Base-by-base conservation (phyloP, 1,140 invertebrate genomes). In the Neocloeon triangulifer region DNA sequence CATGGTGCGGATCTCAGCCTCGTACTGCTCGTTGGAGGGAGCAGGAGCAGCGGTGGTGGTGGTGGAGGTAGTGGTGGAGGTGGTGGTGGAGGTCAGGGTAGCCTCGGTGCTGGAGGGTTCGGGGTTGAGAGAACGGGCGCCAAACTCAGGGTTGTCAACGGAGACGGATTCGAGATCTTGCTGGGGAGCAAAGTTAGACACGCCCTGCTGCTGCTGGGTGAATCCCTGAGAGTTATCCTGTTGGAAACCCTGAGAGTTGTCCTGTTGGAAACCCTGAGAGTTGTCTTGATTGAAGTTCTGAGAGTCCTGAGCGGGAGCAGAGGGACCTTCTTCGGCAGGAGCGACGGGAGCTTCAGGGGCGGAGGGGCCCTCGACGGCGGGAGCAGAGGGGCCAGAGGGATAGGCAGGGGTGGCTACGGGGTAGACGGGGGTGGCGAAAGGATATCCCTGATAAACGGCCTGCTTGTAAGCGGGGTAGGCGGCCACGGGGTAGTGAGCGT, bases 401-500 rank as follows among this genome's bases (percentile, higher is more conserved):
- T 10, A 20, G 29, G 32, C 14, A 34, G 33, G 27, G 22, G 30
- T 22, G 3, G 35, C 23, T 19, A 39, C 37, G 17, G 41, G 41
- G 18, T 27, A 34, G 28, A 37, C 39, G 33, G 23, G 32, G 8
- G 27, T 7, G 14, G 36, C 29, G 19, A n/a, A 21, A 14, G 16
- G 9, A 23, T 9, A 9, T 3, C 2, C 28, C 5, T 10, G 19
- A 19, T 6, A 23, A 19, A 18, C 25, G 32, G 21, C 25, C 27
- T 23, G 17, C 28, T 4, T 5, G 25, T 12, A 18, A 14, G 8
- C 8, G 15, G 12, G 19, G 37, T 32, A 21, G 10, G n/a, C 7
- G 17, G 29, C 19, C 9, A 30, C 25, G n/a, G 22, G 15, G 15
- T 36, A 19, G 28, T 40, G 33, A 35, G 42, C 41, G 19, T 39